phyloP scores from a whole-genome alignment of 2,797 vertebrate genomes.

The Cuculus canorus region DNA sequence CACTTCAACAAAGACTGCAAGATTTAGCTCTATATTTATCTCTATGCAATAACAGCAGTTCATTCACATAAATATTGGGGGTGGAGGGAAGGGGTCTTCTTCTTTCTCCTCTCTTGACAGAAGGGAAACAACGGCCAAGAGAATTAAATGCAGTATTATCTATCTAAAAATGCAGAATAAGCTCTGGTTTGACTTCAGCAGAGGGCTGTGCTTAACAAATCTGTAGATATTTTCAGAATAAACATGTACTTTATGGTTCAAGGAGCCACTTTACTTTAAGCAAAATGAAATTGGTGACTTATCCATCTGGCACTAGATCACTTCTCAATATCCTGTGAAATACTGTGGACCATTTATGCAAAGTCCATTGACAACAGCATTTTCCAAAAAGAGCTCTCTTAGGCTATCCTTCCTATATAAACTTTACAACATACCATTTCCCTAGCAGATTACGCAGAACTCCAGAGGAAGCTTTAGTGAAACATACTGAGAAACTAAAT shows the following conservation, averaged over 20 bases:
- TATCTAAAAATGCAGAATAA: background rate
- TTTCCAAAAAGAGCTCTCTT: background rate
- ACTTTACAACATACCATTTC: background rate
- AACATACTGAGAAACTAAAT: background rate
- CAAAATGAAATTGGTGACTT: background rate
- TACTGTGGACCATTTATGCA: background rate
- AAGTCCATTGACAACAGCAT: background rate
- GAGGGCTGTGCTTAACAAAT: background rate
- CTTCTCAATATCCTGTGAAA: background rate
- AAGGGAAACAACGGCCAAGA: slow-evolving; percentile 1
- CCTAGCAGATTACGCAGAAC: background rate
- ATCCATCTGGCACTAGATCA: background rate
- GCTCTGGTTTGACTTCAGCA: background rate
- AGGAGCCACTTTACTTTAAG: background rate
- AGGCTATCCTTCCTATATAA: background rate
- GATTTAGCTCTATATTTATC: slow-evolving; percentile 52
- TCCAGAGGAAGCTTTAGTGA: background rate
- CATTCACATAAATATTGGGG: slow-evolving; percentile 27
- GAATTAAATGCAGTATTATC: background rate
- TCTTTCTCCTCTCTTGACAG: background rate
- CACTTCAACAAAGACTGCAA: slow-evolving; percentile 39
- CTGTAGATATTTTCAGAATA: background rate
- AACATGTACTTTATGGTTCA: background rate
- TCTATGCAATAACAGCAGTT: background rate
- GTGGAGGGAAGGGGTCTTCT: background rate